Evolutionary conservation across 2,888 invertebrate species (phyloP).

Genomic region (Ichneumon xanthorius): DNA sequence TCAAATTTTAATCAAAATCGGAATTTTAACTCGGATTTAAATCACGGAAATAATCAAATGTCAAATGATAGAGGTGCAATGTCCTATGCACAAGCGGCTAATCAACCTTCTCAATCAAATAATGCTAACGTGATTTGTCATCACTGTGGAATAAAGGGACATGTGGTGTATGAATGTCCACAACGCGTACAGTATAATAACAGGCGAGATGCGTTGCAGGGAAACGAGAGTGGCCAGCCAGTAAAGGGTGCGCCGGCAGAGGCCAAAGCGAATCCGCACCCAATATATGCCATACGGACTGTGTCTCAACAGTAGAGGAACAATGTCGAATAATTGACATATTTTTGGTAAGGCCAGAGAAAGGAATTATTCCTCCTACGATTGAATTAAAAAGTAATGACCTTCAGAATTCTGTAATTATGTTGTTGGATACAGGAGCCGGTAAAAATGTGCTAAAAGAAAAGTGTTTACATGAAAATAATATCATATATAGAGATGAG

Average conservation of each 20-base stretch:
- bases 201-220: background rate
- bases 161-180: background rate
- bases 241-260: background rate
- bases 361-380: background rate
- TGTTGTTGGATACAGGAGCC: too few relatives aligned
- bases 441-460: too few relatives aligned
- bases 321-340: background rate
- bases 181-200: background rate
- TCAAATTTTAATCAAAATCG: too few relatives aligned
- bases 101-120: background rate
- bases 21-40: background rate
- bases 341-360: background rate
- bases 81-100: too few relatives aligned
- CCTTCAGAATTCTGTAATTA: too few relatives aligned
- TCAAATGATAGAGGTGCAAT: too few relatives aligned
- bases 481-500: background rate
- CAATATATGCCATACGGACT: background rate
- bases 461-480: too few relatives aligned
- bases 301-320: background rate
- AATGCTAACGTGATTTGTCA: background rate
- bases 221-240: conserved; percentile 7
- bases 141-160: background rate
- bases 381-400: background rate
- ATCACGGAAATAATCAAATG: background rate
- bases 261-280: background rate